Evolutionary conservation across 2,888 invertebrate species (phyloP).

Genomic region (Blastobasis adustella): DNA sequence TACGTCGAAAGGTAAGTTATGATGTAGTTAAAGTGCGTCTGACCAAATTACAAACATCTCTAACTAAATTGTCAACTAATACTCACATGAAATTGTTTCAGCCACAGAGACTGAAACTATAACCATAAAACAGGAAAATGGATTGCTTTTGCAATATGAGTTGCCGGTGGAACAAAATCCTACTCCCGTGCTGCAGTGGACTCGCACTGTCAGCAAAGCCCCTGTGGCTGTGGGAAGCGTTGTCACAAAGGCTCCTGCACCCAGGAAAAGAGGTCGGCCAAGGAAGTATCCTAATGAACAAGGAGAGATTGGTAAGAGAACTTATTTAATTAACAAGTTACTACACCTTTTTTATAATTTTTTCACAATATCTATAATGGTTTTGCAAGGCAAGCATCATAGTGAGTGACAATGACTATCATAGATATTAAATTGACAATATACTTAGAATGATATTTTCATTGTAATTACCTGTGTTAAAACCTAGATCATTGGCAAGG

Average conservation of each 20-base stretch:
- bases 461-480: too few relatives aligned
- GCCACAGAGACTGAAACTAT: slow-evolving; percentile 60
- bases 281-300: slow-evolving; percentile 67
- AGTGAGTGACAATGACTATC: too few relatives aligned
- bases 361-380: too few relatives aligned
- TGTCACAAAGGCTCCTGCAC: slow-evolving; percentile 57
- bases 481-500: too few relatives aligned
- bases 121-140: slow-evolving; percentile 72
- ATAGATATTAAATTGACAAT: too few relatives aligned
- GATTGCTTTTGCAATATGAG: slow-evolving; percentile 63
- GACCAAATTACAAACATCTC: background rate
- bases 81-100: slow-evolving; percentile 13
- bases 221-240: slow-evolving; percentile 34
- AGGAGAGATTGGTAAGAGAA: slow-evolving; percentile 54
- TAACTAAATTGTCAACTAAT: background rate
- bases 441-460: too few relatives aligned
- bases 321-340: too few relatives aligned
- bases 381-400: too few relatives aligned
- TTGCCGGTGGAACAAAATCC: slow-evolving; percentile 66
- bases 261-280: slow-evolving; percentile 58
- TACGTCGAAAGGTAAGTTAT: slow-evolving; percentile 39
- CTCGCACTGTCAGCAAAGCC: slow-evolving; percentile 43
- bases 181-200: slow-evolving; percentile 41
- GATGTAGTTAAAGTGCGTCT: background rate
- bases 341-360: too few relatives aligned